These are phyloP conservation scores for Ptychobarbus kaznakovi DNA, from an alignment of 2,797 vertebrate genomes.

Conservation along the genomic window DNA sequence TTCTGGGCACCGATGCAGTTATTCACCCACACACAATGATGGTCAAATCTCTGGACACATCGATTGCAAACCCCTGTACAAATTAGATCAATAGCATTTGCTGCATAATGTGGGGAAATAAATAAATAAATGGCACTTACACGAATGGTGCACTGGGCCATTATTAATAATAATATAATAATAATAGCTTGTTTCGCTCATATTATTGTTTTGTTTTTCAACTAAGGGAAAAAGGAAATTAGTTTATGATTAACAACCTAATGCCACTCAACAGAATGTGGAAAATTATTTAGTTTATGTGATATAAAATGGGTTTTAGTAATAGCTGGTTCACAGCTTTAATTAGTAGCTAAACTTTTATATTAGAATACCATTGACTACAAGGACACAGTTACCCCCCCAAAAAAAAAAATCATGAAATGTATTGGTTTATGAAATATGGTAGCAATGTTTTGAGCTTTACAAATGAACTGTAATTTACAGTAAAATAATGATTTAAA, in stretches of 20 bases:
- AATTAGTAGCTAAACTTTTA: not conserved
- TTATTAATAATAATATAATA: not conserved
- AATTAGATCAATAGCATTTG: slow-evolving; percentile 18
- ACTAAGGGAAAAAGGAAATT: not conserved
- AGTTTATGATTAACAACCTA: not conserved
- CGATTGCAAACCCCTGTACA: slow-evolving; percentile 84
- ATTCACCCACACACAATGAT: slow-evolving; percentile 98
- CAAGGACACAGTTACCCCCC: not conserved
- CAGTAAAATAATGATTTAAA: not conserved
- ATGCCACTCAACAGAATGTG: not conserved
- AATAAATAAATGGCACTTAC: not conserved
- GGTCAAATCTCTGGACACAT: slow-evolving; percentile 94
- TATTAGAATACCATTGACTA: not conserved
- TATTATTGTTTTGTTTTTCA: not conserved
- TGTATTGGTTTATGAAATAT: not conserved
- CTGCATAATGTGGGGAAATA: not conserved
- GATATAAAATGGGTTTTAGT: not conserved
- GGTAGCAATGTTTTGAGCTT: not conserved
- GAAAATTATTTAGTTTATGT: not conserved
- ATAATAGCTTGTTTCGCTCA: not conserved
- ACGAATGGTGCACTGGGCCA: not conserved
- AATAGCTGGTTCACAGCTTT: not conserved
- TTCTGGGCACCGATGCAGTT: slow-evolving; percentile 94
- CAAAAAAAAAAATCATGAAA: not conserved
- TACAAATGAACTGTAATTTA: not conserved